These are phyloP conservation scores for Montipora cactus DNA, from an alignment of 64 coral and sea anemone genomes.

Conservation along the genomic window DNA sequence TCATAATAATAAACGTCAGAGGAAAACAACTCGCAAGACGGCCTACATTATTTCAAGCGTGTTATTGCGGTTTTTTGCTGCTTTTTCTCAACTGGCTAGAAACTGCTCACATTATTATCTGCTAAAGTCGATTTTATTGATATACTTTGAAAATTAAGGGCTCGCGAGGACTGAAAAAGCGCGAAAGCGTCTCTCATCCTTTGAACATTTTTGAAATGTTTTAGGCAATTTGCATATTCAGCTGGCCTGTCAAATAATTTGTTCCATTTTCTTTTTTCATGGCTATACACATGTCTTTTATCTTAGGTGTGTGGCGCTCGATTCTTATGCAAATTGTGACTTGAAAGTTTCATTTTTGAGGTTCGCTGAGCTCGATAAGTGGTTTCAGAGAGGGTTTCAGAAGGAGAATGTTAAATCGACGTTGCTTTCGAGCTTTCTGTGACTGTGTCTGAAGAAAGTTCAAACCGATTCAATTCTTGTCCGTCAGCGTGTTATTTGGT, in stretches of 20 bases:
- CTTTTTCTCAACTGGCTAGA: slow-evolving; percentile 10
- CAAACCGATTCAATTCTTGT: not conserved
- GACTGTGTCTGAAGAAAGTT: not conserved
- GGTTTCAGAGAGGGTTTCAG: not conserved
- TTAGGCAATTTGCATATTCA: slow-evolving; percentile 81
- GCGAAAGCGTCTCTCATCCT: not conserved
- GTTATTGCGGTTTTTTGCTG: slow-evolving; percentile 44
- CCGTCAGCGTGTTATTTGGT: not conserved
- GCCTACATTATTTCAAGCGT: slow-evolving; percentile 50
- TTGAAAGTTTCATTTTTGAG: slow-evolving; percentile 5
- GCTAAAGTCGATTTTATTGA: slow-evolving; percentile 9
- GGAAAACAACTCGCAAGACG: slow-evolving; percentile 46
- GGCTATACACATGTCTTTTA: slow-evolving; percentile 79
- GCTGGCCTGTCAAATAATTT: slow-evolving; percentile 55
- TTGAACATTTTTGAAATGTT: slow-evolving; percentile 75
- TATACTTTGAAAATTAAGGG: not conserved
- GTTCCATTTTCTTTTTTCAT: slow-evolving; percentile 66
- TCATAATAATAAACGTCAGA: slow-evolving; percentile 32
- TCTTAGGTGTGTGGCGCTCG: slow-evolving; percentile 45
- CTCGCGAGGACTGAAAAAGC: not conserved
- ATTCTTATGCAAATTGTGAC: slow-evolving; percentile 68
- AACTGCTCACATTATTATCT: slow-evolving; percentile 38
- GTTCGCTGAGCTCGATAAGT: not conserved
- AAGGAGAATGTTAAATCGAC: slow-evolving; percentile 33
- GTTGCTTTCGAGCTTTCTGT: not conserved